phyloP scores from a whole-genome alignment of 37 sponge, comb jelly and placozoan species.

The Cliona cf. orientalis region DNA sequence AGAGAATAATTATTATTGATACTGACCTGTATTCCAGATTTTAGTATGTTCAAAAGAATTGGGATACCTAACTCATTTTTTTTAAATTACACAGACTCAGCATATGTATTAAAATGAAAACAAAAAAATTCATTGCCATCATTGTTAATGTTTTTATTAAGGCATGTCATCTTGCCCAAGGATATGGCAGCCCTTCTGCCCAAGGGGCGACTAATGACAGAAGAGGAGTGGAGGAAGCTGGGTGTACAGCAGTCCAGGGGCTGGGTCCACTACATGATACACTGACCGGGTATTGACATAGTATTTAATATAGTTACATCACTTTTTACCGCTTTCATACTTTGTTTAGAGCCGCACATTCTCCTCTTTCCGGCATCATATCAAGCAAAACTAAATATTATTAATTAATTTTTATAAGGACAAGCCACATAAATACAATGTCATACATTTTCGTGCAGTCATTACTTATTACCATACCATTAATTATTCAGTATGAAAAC shows the following conservation, averaged over 20 bases:
- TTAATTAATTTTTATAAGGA: too few relatives aligned
- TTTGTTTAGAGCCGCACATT: conserved; percentile 77
- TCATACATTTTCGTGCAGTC: too few relatives aligned
- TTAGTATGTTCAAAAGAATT: neutral
- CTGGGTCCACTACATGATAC: conserved; percentile 92
- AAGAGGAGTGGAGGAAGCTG: conserved; percentile 81
- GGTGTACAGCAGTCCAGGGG: conserved; percentile 94
- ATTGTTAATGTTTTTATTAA: conserved; percentile 16
- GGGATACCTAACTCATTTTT: neutral
- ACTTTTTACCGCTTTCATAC: neutral
- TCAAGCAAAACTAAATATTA: too few relatives aligned
- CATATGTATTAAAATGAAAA: too few relatives aligned
- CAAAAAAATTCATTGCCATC: neutral
- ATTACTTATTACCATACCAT: too few relatives aligned
- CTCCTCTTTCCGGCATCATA: conserved; percentile 78
- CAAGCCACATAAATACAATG: too few relatives aligned
- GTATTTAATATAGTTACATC: neutral
- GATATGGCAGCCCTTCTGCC: conserved; percentile 77
- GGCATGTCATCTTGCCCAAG: conserved; percentile 91
- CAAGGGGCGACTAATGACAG: conserved; percentile 67
- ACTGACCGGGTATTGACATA: conserved; percentile 63
- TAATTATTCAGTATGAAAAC: too few relatives aligned
- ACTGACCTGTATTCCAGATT: neutral
- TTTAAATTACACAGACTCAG: neutral
- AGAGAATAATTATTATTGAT: neutral